Conservation (phyloP, 2,797 vertebrate species). For the Cyprinella venusta region DNA sequence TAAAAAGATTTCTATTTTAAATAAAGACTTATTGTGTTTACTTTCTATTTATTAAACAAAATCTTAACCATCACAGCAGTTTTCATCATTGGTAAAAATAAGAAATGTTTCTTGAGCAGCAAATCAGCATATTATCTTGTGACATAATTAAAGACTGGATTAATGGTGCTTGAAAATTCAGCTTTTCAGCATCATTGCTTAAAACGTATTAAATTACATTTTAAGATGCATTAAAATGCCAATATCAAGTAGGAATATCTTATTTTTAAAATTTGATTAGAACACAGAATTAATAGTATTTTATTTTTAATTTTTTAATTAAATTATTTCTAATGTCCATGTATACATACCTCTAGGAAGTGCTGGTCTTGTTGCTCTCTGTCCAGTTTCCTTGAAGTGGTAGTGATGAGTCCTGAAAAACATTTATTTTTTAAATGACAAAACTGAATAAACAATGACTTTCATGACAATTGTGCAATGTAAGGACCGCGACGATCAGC, state of each 20-base stretch:
- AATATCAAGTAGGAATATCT: neutral
- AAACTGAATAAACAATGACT: neutral
- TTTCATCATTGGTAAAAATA: too few species aligned
- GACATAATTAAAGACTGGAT: neutral
- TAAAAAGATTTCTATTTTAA: neutral
- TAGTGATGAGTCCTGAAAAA: conserved; percentile 90
- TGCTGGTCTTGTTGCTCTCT: conserved; percentile 94
- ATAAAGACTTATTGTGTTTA: neutral
- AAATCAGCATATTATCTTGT: neutral
- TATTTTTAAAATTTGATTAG: neutral
- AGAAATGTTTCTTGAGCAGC: neutral
- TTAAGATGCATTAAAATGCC: neutral
- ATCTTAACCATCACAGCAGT: neutral
- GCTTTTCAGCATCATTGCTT: neutral
- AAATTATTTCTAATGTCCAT: neutral
- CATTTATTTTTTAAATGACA: neutral
- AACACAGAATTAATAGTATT: neutral
- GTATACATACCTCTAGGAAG: conserved; percentile 87
- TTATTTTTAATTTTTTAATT: neutral
- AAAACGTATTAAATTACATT: neutral
- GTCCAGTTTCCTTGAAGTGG: conserved; percentile 94
- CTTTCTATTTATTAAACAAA: neutral
- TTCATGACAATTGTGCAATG: neutral
- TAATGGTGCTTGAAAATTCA: neutral
- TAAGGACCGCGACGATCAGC: too few species aligned